These are phyloP conservation scores for Apodemus speciosus DNA, from an alignment of 2,113 vertebrate genomes.

Conservation along the genomic window DNA sequence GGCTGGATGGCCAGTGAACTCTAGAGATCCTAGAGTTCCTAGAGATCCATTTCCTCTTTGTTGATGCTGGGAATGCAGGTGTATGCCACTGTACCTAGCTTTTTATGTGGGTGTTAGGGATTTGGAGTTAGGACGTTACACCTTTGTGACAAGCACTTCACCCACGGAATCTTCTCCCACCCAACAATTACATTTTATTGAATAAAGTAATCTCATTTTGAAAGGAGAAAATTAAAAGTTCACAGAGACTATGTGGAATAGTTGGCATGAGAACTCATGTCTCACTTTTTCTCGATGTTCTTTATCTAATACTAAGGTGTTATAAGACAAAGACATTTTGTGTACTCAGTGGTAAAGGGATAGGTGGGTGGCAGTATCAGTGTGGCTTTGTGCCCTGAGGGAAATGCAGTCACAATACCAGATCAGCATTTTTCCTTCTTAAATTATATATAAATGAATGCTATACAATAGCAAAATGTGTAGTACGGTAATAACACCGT, in stretches of 20 bases:
- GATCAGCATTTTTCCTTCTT: not conserved
- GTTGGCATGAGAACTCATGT: constrained; percentile 8
- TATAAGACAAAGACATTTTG: constrained; percentile 34
- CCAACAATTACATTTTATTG: constrained; percentile 16
- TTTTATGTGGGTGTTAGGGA: not conserved
- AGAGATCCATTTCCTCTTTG: not conserved
- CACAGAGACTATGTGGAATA: constrained; percentile 11
- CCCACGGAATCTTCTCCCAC: not conserved
- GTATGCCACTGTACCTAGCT: too few relatives aligned
- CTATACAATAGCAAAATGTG: constrained; percentile 11
- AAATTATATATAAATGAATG: constrained; percentile 45
- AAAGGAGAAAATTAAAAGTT: constrained; percentile 38
- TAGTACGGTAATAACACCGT: not conserved
- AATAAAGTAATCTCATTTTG: constrained; percentile 56
- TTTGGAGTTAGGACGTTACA: not conserved
- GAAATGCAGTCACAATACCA: constrained; percentile 29
- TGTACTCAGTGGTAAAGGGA: constrained; percentile 36
- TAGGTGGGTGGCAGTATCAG: constrained; percentile 19
- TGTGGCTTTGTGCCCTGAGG: constrained; percentile 45
- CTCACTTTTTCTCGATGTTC: constrained; percentile 11
- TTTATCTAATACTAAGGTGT: constrained; percentile 14
- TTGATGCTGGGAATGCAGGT: not conserved
- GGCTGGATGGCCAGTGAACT: not conserved
- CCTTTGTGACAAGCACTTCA: not conserved
- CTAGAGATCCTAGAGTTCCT: not conserved